Conservation (phyloP, 2,888 invertebrate genomes). For the Dynastes tityus region DNA sequence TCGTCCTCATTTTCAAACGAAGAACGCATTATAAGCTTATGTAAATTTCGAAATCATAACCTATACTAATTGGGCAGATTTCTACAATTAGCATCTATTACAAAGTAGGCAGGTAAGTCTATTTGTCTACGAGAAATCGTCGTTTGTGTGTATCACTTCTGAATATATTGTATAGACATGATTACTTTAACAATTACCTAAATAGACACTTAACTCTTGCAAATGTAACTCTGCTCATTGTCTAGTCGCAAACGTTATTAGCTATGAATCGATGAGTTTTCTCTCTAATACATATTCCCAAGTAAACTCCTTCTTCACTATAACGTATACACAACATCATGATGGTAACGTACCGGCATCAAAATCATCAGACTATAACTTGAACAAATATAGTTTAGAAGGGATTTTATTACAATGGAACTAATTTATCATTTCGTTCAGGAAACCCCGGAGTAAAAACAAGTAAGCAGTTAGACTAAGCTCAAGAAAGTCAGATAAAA, state of each 20-base stretch:
- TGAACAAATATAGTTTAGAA: slow-evolving; percentile 33
- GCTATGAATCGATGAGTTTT: slow-evolving; percentile 25
- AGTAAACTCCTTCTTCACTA: not conserved
- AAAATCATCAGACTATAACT: slow-evolving; percentile 42
- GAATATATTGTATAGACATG: slow-evolving; percentile 20
- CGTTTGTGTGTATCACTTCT: slow-evolving; percentile 20
- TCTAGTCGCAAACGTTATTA: slow-evolving; percentile 24
- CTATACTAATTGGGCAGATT: slow-evolving; percentile 50
- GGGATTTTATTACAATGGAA: slow-evolving; percentile 26
- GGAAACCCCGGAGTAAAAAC: not conserved
- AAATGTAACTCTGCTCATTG: slow-evolving; percentile 33
- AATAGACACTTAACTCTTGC: slow-evolving; percentile 39
- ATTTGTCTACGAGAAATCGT: slow-evolving; percentile 50
- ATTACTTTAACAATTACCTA: slow-evolving; percentile 43
- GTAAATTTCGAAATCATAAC: slow-evolving; percentile 49
- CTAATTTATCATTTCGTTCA: slow-evolving; percentile 12
- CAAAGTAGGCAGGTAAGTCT: slow-evolving; percentile 41
- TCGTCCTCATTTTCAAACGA: slow-evolving; percentile 48
- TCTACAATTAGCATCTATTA: slow-evolving; percentile 52
- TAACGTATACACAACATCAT: not conserved
- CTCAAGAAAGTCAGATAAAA: not conserved
- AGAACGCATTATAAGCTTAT: slow-evolving; percentile 34
- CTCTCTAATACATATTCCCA: not conserved
- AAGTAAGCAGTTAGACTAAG: not conserved
- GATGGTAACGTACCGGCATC: slow-evolving; percentile 8